A percentile compares a stretch with the other conserved stretches of the same genome.
phyloP scores from a whole-genome alignment of 2,888 invertebrate species.

The Tiliacea citrago region DNA sequence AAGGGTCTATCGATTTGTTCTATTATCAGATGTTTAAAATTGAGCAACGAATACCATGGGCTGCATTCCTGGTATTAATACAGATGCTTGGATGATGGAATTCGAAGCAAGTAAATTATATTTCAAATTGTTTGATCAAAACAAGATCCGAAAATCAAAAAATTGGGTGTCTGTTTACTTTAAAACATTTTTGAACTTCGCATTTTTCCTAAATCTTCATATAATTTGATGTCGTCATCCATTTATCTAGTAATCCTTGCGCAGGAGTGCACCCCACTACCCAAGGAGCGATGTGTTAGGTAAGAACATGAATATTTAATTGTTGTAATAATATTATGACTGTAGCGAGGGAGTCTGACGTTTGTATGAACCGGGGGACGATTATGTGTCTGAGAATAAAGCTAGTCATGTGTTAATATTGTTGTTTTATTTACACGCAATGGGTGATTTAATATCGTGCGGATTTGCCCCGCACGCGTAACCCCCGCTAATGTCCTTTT shows the following conservation, averaged over 20 bases:
- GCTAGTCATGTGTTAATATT: slow-evolving; percentile 89
- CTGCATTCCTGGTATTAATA: slow-evolving; percentile 75
- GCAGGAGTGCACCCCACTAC: slow-evolving; percentile 73
- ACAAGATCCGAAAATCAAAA: neutral
- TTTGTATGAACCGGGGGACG: slow-evolving; percentile 70
- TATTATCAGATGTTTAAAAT: slow-evolving; percentile 79
- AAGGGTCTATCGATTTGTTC: slow-evolving; percentile 77
- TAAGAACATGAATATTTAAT: slow-evolving; percentile 73
- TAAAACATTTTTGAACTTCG: neutral
- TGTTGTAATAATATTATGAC: slow-evolving; percentile 78
- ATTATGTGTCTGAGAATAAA: slow-evolving; percentile 86
- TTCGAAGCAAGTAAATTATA: slow-evolving; percentile 9
- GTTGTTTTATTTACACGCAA: slow-evolving; percentile 74
- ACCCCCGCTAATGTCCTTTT: too few relatives aligned
- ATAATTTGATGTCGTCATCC: slow-evolving; percentile 24
- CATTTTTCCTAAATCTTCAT: neutral
- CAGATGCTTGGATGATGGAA: slow-evolving; percentile 6
- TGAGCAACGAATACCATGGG: slow-evolving; percentile 80
- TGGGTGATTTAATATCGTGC: too few relatives aligned
- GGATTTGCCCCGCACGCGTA: too few relatives aligned
- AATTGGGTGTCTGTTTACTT: neutral
- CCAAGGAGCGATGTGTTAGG: slow-evolving; percentile 71
- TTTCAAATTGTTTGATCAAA: slow-evolving; percentile 1
- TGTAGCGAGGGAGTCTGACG: slow-evolving; percentile 69
- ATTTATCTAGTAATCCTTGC: slow-evolving; percentile 42